Conservation (phyloP, 2,797 vertebrate species). For the Galago senegalensis region DNA sequence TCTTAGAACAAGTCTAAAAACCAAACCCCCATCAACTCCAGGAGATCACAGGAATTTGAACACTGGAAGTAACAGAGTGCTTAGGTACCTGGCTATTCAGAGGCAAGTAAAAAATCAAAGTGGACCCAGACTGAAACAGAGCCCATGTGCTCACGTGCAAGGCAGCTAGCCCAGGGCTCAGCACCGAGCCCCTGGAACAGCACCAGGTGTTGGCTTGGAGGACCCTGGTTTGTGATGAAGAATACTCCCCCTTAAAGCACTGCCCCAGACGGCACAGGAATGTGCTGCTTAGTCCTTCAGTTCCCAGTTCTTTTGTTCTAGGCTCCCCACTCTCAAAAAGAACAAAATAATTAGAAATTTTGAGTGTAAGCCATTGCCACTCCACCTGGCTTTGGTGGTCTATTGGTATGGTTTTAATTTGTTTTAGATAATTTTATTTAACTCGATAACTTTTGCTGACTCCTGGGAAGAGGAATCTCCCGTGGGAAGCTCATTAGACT, state of each 20-base stretch:
- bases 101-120: not conserved
- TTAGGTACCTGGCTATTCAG: not conserved
- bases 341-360: not conserved
- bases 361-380: not conserved
- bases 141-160: not conserved
- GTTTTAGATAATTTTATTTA: not conserved
- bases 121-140: not conserved
- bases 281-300: not conserved
- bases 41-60: not conserved
- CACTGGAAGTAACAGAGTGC: not conserved
- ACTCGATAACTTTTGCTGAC: not conserved
- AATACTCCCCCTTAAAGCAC: not conserved
- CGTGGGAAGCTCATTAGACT: not conserved
- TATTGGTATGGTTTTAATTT: not conserved
- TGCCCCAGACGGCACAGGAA: not conserved
- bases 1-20: constrained; percentile 53
- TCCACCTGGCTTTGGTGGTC: not conserved
- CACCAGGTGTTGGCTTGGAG: not conserved
- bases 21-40: not conserved
- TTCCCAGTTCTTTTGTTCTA: not conserved
- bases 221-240: not conserved
- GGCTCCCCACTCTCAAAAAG: not conserved
- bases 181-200: not conserved
- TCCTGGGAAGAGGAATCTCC: not conserved
- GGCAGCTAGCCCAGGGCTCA: not conserved